phyloP scores from a whole-genome alignment of 1,140 invertebrate genomes.

The Drosophila sp. region DNA sequence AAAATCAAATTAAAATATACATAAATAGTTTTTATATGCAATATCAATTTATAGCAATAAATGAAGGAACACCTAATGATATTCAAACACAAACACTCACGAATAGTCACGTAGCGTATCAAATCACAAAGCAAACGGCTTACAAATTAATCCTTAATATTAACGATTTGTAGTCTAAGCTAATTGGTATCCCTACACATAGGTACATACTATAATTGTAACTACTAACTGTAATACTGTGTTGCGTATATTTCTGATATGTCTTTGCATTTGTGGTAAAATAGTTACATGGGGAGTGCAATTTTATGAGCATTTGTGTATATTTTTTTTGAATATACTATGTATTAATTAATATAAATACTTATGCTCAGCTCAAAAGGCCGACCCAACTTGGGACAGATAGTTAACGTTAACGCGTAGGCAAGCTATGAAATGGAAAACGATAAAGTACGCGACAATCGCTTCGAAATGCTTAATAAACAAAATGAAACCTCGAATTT shows the following conservation, averaged over 20 bases:
- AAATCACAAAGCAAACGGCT: conserved; percentile 63
- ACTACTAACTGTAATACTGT: conserved; percentile 48
- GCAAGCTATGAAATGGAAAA: conserved; percentile 62
- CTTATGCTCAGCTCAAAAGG: conserved; percentile 71
- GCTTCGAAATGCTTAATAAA: conserved; percentile 78
- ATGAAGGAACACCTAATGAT: conserved; percentile 55
- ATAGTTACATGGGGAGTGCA: conserved; percentile 52
- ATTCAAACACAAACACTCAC: conserved; percentile 52
- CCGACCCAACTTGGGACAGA: conserved; percentile 37
- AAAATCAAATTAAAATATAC: conserved; percentile 47
- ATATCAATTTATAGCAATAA: conserved; percentile 68
- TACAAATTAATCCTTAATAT: conserved; percentile 45
- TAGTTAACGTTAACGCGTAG: conserved; percentile 69
- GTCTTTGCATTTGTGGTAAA: conserved; percentile 45
- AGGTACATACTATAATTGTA: conserved; percentile 46
- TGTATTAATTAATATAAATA: conserved; percentile 45
- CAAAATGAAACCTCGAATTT: conserved; percentile 48
- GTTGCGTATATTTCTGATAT: conserved; percentile 60
- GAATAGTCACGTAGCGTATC: conserved; percentile 65
- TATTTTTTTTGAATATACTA: conserved; percentile 79
- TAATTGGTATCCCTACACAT: conserved; percentile 22
- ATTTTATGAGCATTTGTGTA: conserved; percentile 70
- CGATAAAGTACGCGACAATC: conserved; percentile 75
- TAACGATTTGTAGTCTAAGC: conserved; percentile 62
- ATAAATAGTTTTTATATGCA: conserved; percentile 76